phyloP scores from a whole-genome alignment of 2,888 invertebrate species.

The Drosophila quinaria region DNA sequence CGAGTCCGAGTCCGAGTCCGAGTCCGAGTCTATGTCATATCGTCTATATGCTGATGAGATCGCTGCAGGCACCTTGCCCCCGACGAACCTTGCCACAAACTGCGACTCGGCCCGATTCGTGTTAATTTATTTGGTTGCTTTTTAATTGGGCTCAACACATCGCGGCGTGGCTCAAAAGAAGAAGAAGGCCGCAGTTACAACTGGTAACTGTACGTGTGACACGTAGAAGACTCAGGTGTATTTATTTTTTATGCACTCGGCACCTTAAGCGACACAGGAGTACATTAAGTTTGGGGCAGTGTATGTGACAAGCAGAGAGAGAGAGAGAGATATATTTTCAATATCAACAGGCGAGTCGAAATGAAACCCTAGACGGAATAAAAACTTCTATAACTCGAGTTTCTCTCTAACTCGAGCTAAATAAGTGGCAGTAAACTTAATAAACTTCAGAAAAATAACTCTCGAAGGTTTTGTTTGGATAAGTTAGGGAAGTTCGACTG shows the following conservation, averaged over 20 bases:
- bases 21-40: constrained; percentile 8
- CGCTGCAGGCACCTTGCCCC: constrained; percentile 25
- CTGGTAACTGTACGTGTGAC: constrained; percentile 16
- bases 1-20: too few species aligned
- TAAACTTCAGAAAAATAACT: too few species aligned
- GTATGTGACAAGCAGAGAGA: neutral
- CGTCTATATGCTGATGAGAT: constrained; percentile 44
- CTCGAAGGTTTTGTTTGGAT: too few species aligned
- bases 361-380: too few species aligned
- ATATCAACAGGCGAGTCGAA: neutral
- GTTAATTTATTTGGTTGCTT: constrained; percentile 55
- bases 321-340: too few species aligned
- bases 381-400: too few species aligned
- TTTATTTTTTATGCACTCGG: neutral
- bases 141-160: constrained; percentile 48
- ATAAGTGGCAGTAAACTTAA: too few species aligned
- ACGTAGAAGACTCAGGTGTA: neutral
- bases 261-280: neutral
- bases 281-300: too few species aligned
- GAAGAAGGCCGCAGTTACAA: constrained; percentile 7
- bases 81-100: constrained; percentile 4
- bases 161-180: constrained; percentile 3
- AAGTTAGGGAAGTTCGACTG: too few species aligned
- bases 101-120: constrained; percentile 4
- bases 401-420: too few species aligned